Base-by-base conservation (phyloP, 2,888 invertebrate genomes). In the Deilephila porcellus region DNA sequence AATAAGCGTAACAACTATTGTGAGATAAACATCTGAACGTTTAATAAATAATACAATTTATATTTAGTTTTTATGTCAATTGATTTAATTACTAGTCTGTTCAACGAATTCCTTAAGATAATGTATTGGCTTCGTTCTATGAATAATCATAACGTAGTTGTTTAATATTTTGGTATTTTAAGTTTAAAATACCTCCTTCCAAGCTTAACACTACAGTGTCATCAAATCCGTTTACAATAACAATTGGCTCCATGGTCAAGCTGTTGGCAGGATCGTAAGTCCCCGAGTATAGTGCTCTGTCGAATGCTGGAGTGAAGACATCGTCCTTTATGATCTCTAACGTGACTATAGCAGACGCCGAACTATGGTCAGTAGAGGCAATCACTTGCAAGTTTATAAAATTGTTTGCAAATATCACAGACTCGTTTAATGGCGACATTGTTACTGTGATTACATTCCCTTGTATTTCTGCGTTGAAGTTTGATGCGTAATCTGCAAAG, bases 281-380 rank as follows among this genome's bases (percentile, higher is more conserved):
- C 56, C 90, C 92, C 7, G 75, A 79, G 75, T 93, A 93, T 56
- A 91, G 76, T 17, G 82, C 76, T 37, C 79, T 81, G 74, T 86
- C 86, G 75, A 93, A 93, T 4, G 86, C 81, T 0, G 92, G 93
- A 0, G 92, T 91, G 2, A 82, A 74, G 25, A 79, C 82, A 73
- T 93, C 93, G 25, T 92, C 86, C 75, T 91, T 91, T 72, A 92
- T 81, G 70, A 93, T 88, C 63, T 90, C 88, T 37, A 93, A 80
- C n/a, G 84, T 85, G 32, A 91, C 86, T 72, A 90, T 78, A 56
- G 89, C 78, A 2, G 80, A 81, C 8, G 89, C 82, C 4, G 79
- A 75, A 76, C 85, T 89, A 60, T 77, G 77, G 17, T 76, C 81
- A 60, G 82, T 85, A 25, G 82, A 81, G 17, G 88, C 92, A 0